Conservation (phyloP, 2,113 vertebrate species). For the Melanocharis versteri region DNA sequence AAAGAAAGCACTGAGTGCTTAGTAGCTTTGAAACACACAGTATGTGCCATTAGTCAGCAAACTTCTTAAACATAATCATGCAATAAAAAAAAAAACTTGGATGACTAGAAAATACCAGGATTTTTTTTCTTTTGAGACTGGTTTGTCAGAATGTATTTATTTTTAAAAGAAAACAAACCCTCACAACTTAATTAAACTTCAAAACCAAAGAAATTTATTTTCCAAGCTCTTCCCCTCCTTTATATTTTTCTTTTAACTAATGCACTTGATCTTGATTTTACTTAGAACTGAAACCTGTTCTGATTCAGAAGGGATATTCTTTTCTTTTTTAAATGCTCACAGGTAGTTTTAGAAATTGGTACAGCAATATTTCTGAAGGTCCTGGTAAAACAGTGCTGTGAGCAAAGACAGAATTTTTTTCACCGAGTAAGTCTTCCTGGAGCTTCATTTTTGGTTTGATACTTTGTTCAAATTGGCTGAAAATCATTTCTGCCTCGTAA, state of each 20-base stretch:
- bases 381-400: not conserved
- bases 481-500: not conserved
- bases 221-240: not conserved
- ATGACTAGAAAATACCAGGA: not conserved
- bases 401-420: not conserved
- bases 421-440: not conserved
- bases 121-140: not conserved
- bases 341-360: not conserved
- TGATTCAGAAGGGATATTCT: not conserved
- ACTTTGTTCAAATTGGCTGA: not conserved
- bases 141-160: not conserved
- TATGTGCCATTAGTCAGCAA: not conserved
- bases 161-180: rapidly evolving
- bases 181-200: not conserved
- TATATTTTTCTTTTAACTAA: not conserved
- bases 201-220: not conserved
- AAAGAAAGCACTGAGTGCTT: conserved; percentile 1
- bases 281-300: not conserved
- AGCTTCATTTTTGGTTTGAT: not conserved
- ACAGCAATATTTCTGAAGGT: not conserved
- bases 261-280: not conserved
- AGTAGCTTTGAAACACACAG: not conserved
- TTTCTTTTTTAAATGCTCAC: not conserved
- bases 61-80: not conserved
- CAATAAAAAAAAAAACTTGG: not conserved